These are phyloP conservation scores for Bombus ignitus DNA, from an alignment of 1,140 invertebrate species.

Conservation along the genomic window DNA sequence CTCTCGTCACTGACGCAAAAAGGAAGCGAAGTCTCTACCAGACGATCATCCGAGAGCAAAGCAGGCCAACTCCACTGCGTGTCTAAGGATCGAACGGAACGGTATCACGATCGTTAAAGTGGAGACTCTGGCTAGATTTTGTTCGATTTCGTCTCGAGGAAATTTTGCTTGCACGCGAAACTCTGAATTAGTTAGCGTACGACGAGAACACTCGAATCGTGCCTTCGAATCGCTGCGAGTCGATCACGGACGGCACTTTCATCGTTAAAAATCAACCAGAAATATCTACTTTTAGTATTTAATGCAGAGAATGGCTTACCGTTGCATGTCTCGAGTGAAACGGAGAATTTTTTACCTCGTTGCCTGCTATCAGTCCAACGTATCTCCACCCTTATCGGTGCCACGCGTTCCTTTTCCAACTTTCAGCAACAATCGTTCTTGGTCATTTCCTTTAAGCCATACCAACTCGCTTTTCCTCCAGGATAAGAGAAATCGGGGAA, in stretches of 20 bases:
- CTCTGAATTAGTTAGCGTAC: conserved; percentile 13
- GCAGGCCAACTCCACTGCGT: background rate
- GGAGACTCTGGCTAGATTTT: background rate
- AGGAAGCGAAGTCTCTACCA: too few relatives aligned
- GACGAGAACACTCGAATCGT: conserved; percentile 1
- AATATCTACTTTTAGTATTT: conserved; percentile 11
- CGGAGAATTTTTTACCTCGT: background rate
- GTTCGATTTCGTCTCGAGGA: background rate
- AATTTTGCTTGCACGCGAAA: conserved; percentile 11
- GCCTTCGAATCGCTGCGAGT: background rate
- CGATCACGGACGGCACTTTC: background rate
- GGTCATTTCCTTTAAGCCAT: background rate
- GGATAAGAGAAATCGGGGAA: too few relatives aligned
- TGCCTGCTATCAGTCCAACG: background rate
- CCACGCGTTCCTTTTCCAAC: background rate
- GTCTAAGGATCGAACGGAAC: background rate
- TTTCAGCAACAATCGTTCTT: background rate
- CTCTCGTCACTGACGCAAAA: background rate
- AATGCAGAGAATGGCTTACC: background rate
- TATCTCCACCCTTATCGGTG: background rate
- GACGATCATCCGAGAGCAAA: background rate
- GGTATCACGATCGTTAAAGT: conserved; percentile 10
- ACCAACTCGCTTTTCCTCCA: background rate
- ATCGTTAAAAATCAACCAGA: conserved; percentile 11
- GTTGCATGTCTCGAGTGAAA: background rate